Percentiles rank a stretch among this genome's conserved stretches.
Evolutionary conservation across 1,140 invertebrate genomes (phyloP).

Genomic region (Anadara kagoshimensis): DNA sequence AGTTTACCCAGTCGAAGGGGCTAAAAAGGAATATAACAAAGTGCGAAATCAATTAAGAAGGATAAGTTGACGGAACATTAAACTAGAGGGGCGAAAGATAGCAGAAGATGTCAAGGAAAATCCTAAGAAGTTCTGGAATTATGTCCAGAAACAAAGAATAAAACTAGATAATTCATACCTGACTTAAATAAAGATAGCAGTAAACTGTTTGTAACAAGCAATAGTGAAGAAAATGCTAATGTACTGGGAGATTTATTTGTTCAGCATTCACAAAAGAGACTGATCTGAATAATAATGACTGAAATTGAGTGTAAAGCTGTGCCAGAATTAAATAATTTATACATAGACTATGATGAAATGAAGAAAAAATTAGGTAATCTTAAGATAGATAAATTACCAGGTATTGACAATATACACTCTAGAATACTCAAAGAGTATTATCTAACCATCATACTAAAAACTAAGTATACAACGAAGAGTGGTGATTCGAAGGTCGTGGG

Average conservation of each 20-base stretch:
- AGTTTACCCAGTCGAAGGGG: background rate
- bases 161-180: slow-evolving; percentile 1
- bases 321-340: background rate
- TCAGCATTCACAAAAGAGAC: slow-evolving; percentile 10
- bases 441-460: no score
- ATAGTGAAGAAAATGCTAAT: slow-evolving; percentile 17
- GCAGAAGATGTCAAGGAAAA: background rate
- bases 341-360: background rate
- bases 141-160: slow-evolving; percentile 18
- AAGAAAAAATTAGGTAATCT: slow-evolving; percentile 4
- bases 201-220: no score
- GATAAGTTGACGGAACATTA: background rate
- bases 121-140: slow-evolving; percentile 11
- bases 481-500: no score
- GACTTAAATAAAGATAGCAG: background rate
- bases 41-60: slow-evolving; percentile 9
- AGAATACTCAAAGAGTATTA: no score
- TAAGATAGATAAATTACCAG: slow-evolving; percentile 9
- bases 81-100: background rate
- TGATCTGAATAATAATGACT: background rate
- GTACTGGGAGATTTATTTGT: slow-evolving; percentile 13
- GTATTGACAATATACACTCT: slow-evolving; percentile 4
- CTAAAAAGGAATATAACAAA: slow-evolving; percentile 7
- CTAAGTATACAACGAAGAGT: no score
- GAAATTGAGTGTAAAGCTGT: no score